phyloP scores from a whole-genome alignment of 2,888 invertebrate species.

The Anticlea derivata region DNA sequence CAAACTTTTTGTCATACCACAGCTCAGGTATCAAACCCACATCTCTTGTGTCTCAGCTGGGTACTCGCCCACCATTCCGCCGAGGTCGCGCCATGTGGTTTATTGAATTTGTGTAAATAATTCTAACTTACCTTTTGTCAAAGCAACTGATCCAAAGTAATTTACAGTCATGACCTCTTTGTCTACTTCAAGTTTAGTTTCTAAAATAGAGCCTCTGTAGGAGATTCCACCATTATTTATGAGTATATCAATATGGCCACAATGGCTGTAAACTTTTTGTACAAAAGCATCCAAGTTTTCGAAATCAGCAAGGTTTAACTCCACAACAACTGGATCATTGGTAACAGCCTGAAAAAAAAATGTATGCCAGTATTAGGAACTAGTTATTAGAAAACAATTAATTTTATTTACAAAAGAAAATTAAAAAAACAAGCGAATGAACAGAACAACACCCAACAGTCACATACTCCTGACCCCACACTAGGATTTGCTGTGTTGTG shows the following conservation, averaged over 20 bases:
- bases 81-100: too few relatives aligned
- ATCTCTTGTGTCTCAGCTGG: too few relatives aligned
- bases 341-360: constrained; percentile 57
- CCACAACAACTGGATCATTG: constrained; percentile 88
- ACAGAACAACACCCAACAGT: too few relatives aligned
- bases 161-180: constrained; percentile 95
- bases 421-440: too few relatives aligned
- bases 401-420: too few relatives aligned
- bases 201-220: constrained; percentile 88
- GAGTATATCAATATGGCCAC: constrained; percentile 92
- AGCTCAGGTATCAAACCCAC: too few relatives aligned
- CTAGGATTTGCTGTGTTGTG: too few relatives aligned
- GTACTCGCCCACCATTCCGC: too few relatives aligned
- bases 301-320: constrained; percentile 90
- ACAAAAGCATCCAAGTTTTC: constrained; percentile 85
- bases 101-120: not conserved
- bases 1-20: too few relatives aligned
- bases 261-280: constrained; percentile 86
- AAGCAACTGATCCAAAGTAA: constrained; percentile 95
- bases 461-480: too few relatives aligned
- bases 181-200: constrained; percentile 92
- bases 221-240: constrained; percentile 97
- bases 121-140: constrained; percentile 91
- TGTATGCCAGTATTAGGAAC: too few relatives aligned
- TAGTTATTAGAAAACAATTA: too few relatives aligned